Conservation (phyloP, 1,140 invertebrate genomes). For the Drosophila bipectinata region DNA sequence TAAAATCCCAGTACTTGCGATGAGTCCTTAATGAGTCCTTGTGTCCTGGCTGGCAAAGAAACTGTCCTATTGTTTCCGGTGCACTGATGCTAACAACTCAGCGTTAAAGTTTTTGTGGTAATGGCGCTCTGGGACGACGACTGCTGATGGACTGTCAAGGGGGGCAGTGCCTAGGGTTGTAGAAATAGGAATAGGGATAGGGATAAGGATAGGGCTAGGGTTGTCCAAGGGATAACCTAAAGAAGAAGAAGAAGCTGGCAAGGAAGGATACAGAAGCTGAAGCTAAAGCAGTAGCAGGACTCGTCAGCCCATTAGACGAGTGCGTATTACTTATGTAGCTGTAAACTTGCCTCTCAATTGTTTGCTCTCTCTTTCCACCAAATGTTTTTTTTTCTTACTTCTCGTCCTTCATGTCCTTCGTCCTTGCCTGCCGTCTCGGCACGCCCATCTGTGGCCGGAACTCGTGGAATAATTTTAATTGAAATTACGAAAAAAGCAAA, state of each 20-base stretch:
- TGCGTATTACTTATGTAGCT: constrained; percentile 77
- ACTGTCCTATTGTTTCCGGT: background rate
- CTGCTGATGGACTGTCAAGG: constrained; percentile 53
- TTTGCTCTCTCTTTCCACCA: constrained; percentile 52
- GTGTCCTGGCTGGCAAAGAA: background rate
- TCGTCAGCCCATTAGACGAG: constrained; percentile 67
- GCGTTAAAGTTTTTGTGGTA: constrained; percentile 79
- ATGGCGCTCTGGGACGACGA: constrained; percentile 71
- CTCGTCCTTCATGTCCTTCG: no score
- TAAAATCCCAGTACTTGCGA: no score
- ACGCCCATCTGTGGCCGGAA: constrained; percentile 28
- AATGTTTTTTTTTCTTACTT: constrained; percentile 27
- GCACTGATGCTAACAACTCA: constrained; percentile 53
- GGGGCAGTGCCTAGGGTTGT: background rate
- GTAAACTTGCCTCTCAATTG: constrained; percentile 73
- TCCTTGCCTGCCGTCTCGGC: constrained; percentile 2
- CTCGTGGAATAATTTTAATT: constrained; percentile 78
- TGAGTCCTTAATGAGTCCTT: background rate
- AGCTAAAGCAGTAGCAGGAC: constrained; percentile 27
- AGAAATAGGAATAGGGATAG: no score
- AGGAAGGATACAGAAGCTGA: constrained; percentile 7
- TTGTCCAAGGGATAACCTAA: constrained; percentile 9
- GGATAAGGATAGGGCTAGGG: background rate
- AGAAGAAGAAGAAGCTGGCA: background rate
- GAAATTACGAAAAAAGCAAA: constrained; percentile 72